Conservation (phyloP, 1,140 invertebrate species). For the Marisa cornuarietis region DNA sequence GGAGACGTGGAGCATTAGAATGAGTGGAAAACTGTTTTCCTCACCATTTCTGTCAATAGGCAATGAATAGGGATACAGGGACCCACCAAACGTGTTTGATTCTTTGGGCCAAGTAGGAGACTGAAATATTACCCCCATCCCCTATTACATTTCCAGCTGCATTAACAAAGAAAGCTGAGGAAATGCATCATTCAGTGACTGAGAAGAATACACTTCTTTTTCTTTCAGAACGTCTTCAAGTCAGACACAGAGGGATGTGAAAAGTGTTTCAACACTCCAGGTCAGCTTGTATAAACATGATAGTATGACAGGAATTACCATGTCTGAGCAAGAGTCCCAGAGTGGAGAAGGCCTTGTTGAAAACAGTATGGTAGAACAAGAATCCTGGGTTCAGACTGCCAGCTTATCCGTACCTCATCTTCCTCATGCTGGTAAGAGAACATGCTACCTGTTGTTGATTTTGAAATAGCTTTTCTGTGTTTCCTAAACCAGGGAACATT, state of each 20-base stretch:
- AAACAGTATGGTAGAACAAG: slow-evolving; percentile 4
- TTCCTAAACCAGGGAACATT: too few species aligned
- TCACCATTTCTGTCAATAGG: too few species aligned
- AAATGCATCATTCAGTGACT: neutral
- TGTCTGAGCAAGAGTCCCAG: slow-evolving; percentile 29
- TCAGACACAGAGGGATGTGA: slow-evolving; percentile 25
- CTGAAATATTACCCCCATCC: neutral
- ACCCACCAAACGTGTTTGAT: too few species aligned
- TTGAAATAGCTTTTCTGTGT: too few species aligned
- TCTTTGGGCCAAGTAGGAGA: too few species aligned
- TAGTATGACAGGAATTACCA: slow-evolving; percentile 22
- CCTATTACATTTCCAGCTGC: neutral
- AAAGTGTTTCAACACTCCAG: slow-evolving; percentile 44
- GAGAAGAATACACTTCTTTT: neutral
- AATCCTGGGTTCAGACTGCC: neutral
- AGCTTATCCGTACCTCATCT: slow-evolving; percentile 6
- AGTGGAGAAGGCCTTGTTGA: slow-evolving; percentile 20
- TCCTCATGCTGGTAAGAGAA: neutral
- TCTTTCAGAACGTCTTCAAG: slow-evolving; percentile 11
- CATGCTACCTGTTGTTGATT: too few species aligned
- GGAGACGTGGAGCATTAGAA: too few species aligned
- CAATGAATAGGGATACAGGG: too few species aligned
- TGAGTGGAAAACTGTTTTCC: too few species aligned
- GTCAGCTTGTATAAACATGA: slow-evolving; percentile 41
- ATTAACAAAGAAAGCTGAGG: neutral